Base-by-base conservation (phyloP, 2,888 invertebrate genomes). In the Nebria salina region DNA sequence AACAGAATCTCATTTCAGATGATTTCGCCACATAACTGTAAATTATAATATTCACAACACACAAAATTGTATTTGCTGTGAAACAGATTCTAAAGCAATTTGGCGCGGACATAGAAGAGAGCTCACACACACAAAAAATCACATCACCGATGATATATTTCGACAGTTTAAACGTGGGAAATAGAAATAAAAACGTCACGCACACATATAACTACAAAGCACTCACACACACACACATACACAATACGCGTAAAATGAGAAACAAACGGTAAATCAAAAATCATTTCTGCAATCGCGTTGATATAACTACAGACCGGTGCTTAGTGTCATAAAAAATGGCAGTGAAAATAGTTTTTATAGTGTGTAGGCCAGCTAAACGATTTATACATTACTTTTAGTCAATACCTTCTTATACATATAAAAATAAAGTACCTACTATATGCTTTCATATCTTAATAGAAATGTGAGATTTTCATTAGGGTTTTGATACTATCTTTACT, bases 361-460 rank as follows among this genome's bases (percentile, higher is more conserved):
- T 68, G 68, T 68, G 68, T 54, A 11, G 7, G 54, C 2, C 54
- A 54, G 54, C 54, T 8, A 54, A 54, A 54, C 54, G 8, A 34
- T 34, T 34, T 34, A 34, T 34, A 34, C 34, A 54, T 54, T 54
- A 54, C 6, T 54, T 54, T 54, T 54, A 54, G 34, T 34, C 34
- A n/a, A n/a, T n/a, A n/a, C n/a, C n/a, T 20, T 20, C 20, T 20
- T 43, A 43, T 43, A 8, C 43, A 9, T 75, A 83, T 83, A 83
- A 82, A 83, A 76, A 77, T 72, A 68, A 81, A 73, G 83, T 83
- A 20, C 20, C 20, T 20, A 20, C 20, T 20, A 83, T 83, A 78
- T 83, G 82, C 81, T 81, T 82, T 83, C 82, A 83, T 83, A 83
- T 82, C 43, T 82, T 78, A 34, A 5, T 34, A 34, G 34, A 34